Conservation (phyloP, 2,797 vertebrate species). For the Coilia nasus region DNA sequence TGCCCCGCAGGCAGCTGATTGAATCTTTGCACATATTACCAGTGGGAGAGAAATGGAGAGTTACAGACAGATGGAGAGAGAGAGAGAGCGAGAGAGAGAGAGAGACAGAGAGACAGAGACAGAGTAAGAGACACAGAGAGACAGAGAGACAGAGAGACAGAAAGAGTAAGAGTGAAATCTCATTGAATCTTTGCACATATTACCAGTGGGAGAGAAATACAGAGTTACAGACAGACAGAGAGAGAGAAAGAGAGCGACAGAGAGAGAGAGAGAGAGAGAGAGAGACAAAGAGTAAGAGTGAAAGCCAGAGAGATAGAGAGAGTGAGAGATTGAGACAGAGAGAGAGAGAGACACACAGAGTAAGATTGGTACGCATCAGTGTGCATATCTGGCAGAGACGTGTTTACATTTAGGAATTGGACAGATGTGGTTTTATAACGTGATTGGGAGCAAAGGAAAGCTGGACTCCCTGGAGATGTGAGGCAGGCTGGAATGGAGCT, state of each 20-base stretch:
- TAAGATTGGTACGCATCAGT: not conserved
- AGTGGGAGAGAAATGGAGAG: not conserved
- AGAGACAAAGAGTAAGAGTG: no score
- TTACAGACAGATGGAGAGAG: no score
- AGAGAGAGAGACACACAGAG: not conserved
- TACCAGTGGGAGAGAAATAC: not conserved
- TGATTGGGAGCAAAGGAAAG: not conserved
- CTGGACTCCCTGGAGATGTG: not conserved
- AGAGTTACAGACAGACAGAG: no score
- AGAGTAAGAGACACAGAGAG: not conserved
- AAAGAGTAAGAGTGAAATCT: not conserved
- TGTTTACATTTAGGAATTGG: slow-evolving; percentile 10
- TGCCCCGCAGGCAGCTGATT: not conserved
- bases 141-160: not conserved
- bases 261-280: no score
- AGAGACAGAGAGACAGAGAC: not conserved
- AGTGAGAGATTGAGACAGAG: no score
- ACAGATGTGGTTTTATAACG: not conserved
- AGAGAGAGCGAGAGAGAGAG: not conserved
- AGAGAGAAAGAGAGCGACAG: no score
- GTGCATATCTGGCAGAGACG: not conserved
- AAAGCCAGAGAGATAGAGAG: no score
- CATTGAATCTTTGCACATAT: no score
- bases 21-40: not conserved
- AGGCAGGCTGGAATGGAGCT: not conserved